These are phyloP conservation scores for Gasterosteus nipponicus DNA, from an alignment of 2,113 vertebrate genomes.

Conservation along the genomic window DNA sequence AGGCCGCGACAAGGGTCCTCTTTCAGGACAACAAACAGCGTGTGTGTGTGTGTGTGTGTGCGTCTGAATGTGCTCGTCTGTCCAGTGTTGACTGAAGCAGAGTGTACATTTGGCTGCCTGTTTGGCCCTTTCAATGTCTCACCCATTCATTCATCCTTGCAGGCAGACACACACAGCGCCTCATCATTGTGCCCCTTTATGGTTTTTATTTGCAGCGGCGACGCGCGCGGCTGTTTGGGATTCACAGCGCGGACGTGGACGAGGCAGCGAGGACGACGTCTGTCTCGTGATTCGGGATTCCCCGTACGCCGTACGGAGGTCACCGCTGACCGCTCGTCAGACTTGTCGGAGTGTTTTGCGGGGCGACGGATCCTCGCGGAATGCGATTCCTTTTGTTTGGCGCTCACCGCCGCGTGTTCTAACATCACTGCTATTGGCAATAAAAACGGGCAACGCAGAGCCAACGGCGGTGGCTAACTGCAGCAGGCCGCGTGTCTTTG, in stretches of 20 bases:
- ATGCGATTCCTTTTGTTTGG: constrained; percentile 48
- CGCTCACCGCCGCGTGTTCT: constrained; percentile 40
- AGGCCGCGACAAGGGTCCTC: constrained; percentile 71
- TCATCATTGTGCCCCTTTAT: constrained; percentile 69
- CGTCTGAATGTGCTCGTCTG: constrained; percentile 72
- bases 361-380: constrained; percentile 34
- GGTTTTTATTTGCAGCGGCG: constrained; percentile 59
- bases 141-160: constrained; percentile 69
- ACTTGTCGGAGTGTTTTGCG: constrained; percentile 41
- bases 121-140: constrained; percentile 70
- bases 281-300: constrained; percentile 45
- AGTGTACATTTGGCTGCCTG: constrained; percentile 74
- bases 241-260: background rate
- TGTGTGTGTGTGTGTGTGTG: constrained; percentile 54
- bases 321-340: constrained; percentile 32
- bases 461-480: constrained; percentile 36
- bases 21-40: constrained; percentile 80
- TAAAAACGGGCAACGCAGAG: constrained; percentile 64
- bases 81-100: constrained; percentile 70
- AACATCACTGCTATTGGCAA: constrained; percentile 61
- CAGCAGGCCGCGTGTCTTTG: constrained; percentile 11
- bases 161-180: constrained; percentile 58
- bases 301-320: too few relatives aligned
- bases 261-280: constrained; percentile 21
- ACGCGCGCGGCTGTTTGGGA: constrained; percentile 45